Evolutionary conservation across 1,140 invertebrate species (phyloP).

Genomic region (Agrilus planipennis): DNA sequence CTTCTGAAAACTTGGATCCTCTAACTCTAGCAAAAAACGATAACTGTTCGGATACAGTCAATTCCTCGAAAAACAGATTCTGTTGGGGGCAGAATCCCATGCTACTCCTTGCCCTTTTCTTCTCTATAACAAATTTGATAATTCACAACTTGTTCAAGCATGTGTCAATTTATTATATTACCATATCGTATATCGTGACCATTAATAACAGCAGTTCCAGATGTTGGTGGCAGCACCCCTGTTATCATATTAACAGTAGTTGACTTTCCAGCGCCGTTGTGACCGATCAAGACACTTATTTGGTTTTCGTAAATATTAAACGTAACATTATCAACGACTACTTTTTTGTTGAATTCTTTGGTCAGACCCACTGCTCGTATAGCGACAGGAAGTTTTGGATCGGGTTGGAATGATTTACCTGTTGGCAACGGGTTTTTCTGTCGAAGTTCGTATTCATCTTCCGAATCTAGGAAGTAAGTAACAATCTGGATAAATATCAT

Average conservation of each 20-base stretch:
- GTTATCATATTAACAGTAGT: slow-evolving; percentile 75
- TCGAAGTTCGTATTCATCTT: too few species aligned
- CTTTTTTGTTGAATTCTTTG: slow-evolving; percentile 23
- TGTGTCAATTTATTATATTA: slow-evolving; percentile 41
- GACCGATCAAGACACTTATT: slow-evolving; percentile 65
- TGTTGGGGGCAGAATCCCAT: slow-evolving; percentile 90
- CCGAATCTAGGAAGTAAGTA: too few species aligned
- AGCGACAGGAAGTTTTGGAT: too few species aligned
- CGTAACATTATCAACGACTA: slow-evolving; percentile 41
- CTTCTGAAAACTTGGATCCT: too few species aligned
- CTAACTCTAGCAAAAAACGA: slow-evolving; percentile 71
- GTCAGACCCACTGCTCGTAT: too few species aligned
- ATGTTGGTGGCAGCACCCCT: slow-evolving; percentile 50
- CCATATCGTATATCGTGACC: slow-evolving; percentile 53
- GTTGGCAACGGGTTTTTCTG: too few species aligned
- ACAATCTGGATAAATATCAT: too few species aligned
- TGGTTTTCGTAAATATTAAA: slow-evolving; percentile 57
- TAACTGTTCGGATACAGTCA: slow-evolving; percentile 84
- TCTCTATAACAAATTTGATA: too few species aligned
- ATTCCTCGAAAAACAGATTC: slow-evolving; percentile 82
- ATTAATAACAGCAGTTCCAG: slow-evolving; percentile 56
- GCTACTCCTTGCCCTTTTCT: slow-evolving; percentile 51
- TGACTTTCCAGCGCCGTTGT: slow-evolving; percentile 58
- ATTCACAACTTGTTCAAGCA: too few species aligned
- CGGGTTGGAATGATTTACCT: too few species aligned